phyloP scores from a whole-genome alignment of 2,888 invertebrate species.

The Proisotoma minuta region DNA sequence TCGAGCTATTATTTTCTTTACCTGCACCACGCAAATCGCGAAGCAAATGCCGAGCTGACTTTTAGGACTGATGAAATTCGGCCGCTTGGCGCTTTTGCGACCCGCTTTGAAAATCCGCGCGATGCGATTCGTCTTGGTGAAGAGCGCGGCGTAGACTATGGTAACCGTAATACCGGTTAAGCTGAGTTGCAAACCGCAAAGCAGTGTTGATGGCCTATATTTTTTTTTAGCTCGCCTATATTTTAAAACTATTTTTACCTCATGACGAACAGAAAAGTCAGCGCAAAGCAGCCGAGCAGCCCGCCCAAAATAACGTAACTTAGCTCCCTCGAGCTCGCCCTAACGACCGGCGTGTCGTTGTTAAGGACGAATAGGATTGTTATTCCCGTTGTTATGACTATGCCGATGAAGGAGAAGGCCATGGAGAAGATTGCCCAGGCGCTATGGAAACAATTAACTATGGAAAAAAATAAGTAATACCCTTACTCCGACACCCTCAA shows the following conservation, averaged over 20 bases:
- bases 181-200: slow-evolving; percentile 84
- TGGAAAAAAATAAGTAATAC: background rate
- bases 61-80: slow-evolving; percentile 85
- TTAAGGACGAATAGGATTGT: slow-evolving; percentile 74
- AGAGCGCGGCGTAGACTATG: slow-evolving; percentile 90
- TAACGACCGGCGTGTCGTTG: slow-evolving; percentile 94
- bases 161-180: slow-evolving; percentile 75
- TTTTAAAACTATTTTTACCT: slow-evolving; percentile 42
- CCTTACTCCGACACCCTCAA: slow-evolving; percentile 57
- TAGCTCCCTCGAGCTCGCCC: slow-evolving; percentile 85
- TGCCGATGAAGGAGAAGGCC: slow-evolving; percentile 80
- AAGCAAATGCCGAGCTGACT: slow-evolving; percentile 87
- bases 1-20: background rate
- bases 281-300: slow-evolving; percentile 83
- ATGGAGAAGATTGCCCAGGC: slow-evolving; percentile 91
- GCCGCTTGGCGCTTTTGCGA: slow-evolving; percentile 87
- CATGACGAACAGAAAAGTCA: slow-evolving; percentile 86
- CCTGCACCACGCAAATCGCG: slow-evolving; percentile 81
- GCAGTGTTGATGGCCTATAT: slow-evolving; percentile 71
- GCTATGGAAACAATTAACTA: slow-evolving; percentile 53
- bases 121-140: slow-evolving; percentile 96
- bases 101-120: slow-evolving; percentile 95
- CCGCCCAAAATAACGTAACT: slow-evolving; percentile 87
- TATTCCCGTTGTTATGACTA: slow-evolving; percentile 70
- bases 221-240: too few relatives aligned